These are phyloP conservation scores for Campoletis raptor DNA, from an alignment of 2,888 invertebrate genomes.

Conservation along the genomic window DNA sequence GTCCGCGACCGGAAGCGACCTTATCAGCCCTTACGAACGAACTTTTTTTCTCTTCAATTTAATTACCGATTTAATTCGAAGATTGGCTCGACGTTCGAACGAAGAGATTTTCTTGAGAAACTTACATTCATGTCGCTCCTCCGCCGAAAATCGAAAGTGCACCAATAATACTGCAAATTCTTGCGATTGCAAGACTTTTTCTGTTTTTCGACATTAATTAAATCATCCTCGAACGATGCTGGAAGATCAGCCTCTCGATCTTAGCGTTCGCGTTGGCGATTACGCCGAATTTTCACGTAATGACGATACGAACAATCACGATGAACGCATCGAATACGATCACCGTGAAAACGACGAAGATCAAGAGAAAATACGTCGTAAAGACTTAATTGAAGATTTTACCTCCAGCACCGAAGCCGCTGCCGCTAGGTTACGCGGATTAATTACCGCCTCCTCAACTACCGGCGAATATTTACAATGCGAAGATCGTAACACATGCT, in stretches of 20 bases:
- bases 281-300: slow-evolving; percentile 79
- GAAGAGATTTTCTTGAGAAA: not conserved
- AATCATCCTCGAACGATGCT: slow-evolving; percentile 78
- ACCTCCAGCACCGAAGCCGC: slow-evolving; percentile 83
- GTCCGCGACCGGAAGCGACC: slow-evolving; percentile 62
- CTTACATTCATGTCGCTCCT: slow-evolving; percentile 2
- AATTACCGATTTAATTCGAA: not conserved
- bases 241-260: slow-evolving; percentile 92
- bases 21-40: not conserved
- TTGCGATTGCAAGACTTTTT: not conserved
- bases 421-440: slow-evolving; percentile 75
- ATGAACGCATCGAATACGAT: slow-evolving; percentile 80
- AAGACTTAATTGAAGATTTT: slow-evolving; percentile 77
- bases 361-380: slow-evolving; percentile 46
- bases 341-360: slow-evolving; percentile 49
- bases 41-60: not conserved
- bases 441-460: slow-evolving; percentile 77
- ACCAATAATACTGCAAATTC: slow-evolving; percentile 42
- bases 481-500: slow-evolving; percentile 87
- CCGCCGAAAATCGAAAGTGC: slow-evolving; percentile 24
- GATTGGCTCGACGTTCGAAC: not conserved
- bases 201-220: not conserved
- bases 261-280: slow-evolving; percentile 87
- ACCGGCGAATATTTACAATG: slow-evolving; percentile 82
- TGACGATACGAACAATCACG: slow-evolving; percentile 83